These are phyloP conservation scores for Lycodopsis pacificus DNA, from an alignment of 2,797 vertebrate species.

Conservation along the genomic window DNA sequence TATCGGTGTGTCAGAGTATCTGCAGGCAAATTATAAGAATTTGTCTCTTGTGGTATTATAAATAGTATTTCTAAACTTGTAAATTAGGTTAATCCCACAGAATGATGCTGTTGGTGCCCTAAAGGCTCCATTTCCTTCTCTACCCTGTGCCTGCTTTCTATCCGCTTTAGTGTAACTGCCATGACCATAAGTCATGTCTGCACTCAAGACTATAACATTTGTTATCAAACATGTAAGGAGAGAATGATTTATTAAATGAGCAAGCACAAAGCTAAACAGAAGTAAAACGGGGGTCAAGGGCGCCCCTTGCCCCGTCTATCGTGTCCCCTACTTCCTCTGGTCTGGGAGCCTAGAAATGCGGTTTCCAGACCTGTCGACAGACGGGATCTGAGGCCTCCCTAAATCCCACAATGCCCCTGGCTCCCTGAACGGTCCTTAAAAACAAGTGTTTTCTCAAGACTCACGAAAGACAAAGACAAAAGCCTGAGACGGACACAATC, in stretches of 20 bases:
- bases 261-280: slow-evolving; percentile 33
- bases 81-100: not conserved
- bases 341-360: slow-evolving; percentile 49
- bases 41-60: not conserved
- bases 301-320: slow-evolving; percentile 11
- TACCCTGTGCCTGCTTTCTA: not conserved
- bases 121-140: not conserved
- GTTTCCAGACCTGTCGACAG: slow-evolving; percentile 70
- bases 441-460: slow-evolving; percentile 56
- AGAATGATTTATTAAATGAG: slow-evolving; percentile 60
- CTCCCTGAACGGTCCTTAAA: slow-evolving; percentile 56
- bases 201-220: slow-evolving; percentile 30
- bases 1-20: not conserved
- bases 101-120: not conserved
- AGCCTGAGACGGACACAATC: slow-evolving; percentile 38
- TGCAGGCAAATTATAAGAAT: not conserved
- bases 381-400: slow-evolving; percentile 25
- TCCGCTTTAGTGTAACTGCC: not conserved
- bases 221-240: slow-evolving; percentile 41
- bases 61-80: not conserved
- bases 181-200: slow-evolving; percentile 23
- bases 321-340: slow-evolving; percentile 24
- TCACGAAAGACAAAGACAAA: slow-evolving; percentile 48
- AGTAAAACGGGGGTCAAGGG: slow-evolving; percentile 38
- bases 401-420: slow-evolving; percentile 51